Percentiles rank a stretch among this genome's conserved stretches.
phyloP scores from a whole-genome alignment of 2,888 invertebrate species.

The Amiota communis region DNA sequence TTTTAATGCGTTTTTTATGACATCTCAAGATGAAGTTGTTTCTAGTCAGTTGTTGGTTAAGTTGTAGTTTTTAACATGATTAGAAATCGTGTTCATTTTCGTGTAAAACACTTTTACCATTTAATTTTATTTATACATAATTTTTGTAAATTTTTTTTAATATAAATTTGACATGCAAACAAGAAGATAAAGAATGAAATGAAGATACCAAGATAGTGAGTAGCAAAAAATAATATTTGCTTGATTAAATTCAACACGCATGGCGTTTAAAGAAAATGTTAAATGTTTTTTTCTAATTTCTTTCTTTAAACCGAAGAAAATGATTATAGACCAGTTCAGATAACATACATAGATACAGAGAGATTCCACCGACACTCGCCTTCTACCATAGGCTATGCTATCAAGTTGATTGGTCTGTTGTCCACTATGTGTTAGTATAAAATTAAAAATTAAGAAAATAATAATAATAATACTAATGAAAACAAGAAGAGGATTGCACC shows the following conservation, averaged over 20 bases:
- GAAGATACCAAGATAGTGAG: too few species aligned
- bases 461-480: too few species aligned
- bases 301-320: not conserved
- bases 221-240: constrained; percentile 18
- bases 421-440: too few species aligned
- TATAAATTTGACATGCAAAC: constrained; percentile 1
- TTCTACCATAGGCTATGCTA: not conserved
- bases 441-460: too few species aligned
- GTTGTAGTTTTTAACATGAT: not conserved
- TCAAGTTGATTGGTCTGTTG: not conserved
- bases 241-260: constrained; percentile 22
- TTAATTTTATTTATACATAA: not conserved
- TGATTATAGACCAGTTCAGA: constrained; percentile 12
- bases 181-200: not conserved
- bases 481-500: too few species aligned
- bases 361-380: too few species aligned
- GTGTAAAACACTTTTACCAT: not conserved
- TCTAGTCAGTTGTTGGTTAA: too few species aligned
- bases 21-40: not conserved
- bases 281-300: not conserved
- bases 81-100: not conserved
- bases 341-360: too few species aligned
- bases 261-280: constrained; percentile 9
- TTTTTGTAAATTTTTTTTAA: not conserved
- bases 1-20: constrained; percentile 1